Evolutionary conservation across 2,113 vertebrate genomes (phyloP), one percentile per base, ranked within the genome.

Genomic region (Galemys pyrenaicus): DNA sequence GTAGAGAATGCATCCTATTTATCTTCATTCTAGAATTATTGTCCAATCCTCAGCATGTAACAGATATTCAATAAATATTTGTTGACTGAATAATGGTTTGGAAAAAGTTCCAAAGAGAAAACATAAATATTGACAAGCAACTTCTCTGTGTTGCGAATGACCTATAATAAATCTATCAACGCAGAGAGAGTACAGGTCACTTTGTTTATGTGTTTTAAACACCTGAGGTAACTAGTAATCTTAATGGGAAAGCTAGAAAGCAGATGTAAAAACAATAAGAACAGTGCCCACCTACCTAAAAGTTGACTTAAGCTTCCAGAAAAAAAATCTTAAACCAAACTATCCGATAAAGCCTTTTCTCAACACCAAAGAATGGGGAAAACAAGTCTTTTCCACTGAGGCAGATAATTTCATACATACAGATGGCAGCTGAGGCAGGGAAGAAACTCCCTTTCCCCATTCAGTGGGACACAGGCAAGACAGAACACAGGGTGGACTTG

Each of bases 301-400:
- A 19, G 3, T n/a, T 93, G 46, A 44, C 32, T 56, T 71, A 49
- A 89, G 56, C 32, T 30, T 65, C 39, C 30, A n/a, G n/a, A 51
- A 30, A 11, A 58, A 87, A 46, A 16, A 54, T 91, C 64, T 89
- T 92, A 74, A 83, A 71, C 62, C 87, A 92, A 87, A 64, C 64
- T 4, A 35, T 12, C 62, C 67, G 30, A 44, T 51, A 74, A 32
- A 9, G 19, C 20, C 54, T 39, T 86, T 86, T 78, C 79, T 65
- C 32, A 44, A 44, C 26, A 85, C 24, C n/a, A 91, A 94, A 87
- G 17, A 30, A n/a, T 6, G 3, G 81, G 10, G 15, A 87, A 71
- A 95, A 85, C 67, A 6, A 44, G 35, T 17, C 26, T 73, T 87
- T 84, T 81, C n/a, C 44, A 73, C 92, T 91, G 13, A 6, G 7